Percentiles rank a stretch among this genome's conserved stretches.
phyloP scores from a whole-genome alignment of 1,140 invertebrate species.

The Hyphantria cunea region DNA sequence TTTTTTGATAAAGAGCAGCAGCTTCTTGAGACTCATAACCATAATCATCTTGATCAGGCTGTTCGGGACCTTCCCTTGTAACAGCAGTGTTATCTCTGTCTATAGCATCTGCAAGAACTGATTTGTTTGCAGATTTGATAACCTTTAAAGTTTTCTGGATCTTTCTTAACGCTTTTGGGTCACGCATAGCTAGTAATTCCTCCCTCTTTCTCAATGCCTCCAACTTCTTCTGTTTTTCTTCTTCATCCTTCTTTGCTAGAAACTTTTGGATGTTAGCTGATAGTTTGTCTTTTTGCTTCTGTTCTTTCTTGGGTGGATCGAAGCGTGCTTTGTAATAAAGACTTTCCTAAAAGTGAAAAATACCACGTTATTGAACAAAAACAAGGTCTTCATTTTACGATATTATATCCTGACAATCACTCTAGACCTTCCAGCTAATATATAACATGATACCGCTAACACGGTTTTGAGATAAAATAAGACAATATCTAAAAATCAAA shows the following conservation, averaged over 20 bases:
- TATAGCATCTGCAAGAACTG: constrained; percentile 91
- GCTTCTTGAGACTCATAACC: constrained; percentile 92
- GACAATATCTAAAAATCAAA: not conserved
- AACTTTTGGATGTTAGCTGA: constrained; percentile 92
- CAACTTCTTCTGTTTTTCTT: constrained; percentile 85
- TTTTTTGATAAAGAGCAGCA: constrained; percentile 89
- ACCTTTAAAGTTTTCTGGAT: constrained; percentile 86
- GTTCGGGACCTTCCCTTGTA: constrained; percentile 87
- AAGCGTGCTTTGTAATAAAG: constrained; percentile 89
- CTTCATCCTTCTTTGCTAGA: constrained; percentile 89
- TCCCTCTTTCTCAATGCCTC: constrained; percentile 85
- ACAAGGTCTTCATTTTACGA: constrained; percentile 4
- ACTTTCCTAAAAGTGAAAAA: constrained; percentile 55
- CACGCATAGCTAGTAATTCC: constrained; percentile 87
- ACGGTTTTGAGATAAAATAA: not conserved
- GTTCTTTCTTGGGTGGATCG: constrained; percentile 90
- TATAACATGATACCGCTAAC: not conserved
- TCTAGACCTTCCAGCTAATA: too few species aligned
- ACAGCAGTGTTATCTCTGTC: constrained; percentile 89
- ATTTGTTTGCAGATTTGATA: constrained; percentile 94
- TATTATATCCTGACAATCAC: not conserved
- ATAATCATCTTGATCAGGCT: constrained; percentile 95
- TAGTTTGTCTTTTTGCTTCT: constrained; percentile 85
- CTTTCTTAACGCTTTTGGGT: constrained; percentile 87
- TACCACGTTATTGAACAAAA: constrained; percentile 1